These are phyloP conservation scores for Vesta saturnalis DNA, from an alignment of 2,888 invertebrate species.

Conservation along the genomic window DNA sequence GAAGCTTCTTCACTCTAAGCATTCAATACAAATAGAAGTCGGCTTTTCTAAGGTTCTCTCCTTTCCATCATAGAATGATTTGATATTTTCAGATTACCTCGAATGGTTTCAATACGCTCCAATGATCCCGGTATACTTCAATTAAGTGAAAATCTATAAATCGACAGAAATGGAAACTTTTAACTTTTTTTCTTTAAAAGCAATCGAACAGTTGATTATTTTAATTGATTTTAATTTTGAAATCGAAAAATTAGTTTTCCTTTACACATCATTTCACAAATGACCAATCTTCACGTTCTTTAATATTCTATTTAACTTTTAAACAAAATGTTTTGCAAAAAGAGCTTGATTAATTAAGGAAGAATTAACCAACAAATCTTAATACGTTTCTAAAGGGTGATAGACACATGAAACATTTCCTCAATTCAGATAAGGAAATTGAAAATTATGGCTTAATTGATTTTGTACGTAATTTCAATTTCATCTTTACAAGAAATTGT, in stretches of 20 bases:
- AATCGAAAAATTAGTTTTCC: too few species aligned
- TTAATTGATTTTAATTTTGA: too few species aligned
- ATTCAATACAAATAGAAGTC: conserved; percentile 7
- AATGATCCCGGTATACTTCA: conserved; percentile 8
- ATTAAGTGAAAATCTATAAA: conserved; percentile 13
- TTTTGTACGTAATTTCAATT: background rate
- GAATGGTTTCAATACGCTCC: conserved; percentile 12
- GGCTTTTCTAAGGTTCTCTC: conserved; percentile 9
- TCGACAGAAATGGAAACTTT: too few species aligned
- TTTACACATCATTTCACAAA: too few species aligned
- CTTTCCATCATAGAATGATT: conserved; percentile 10
- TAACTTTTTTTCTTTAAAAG: too few species aligned
- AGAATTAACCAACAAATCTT: background rate
- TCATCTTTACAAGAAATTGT: too few species aligned
- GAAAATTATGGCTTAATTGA: background rate
- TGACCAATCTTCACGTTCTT: background rate
- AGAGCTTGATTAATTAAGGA: background rate
- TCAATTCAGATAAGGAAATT: background rate
- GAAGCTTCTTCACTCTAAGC: conserved; percentile 8
- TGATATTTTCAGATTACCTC: conserved; percentile 9
- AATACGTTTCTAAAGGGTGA: background rate
- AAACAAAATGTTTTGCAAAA: background rate
- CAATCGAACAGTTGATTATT: too few species aligned
- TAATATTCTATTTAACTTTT: background rate
- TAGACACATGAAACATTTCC: background rate